Conservation (phyloP, 2,113 vertebrate genomes). For the Pheucticus melanocephalus region DNA sequence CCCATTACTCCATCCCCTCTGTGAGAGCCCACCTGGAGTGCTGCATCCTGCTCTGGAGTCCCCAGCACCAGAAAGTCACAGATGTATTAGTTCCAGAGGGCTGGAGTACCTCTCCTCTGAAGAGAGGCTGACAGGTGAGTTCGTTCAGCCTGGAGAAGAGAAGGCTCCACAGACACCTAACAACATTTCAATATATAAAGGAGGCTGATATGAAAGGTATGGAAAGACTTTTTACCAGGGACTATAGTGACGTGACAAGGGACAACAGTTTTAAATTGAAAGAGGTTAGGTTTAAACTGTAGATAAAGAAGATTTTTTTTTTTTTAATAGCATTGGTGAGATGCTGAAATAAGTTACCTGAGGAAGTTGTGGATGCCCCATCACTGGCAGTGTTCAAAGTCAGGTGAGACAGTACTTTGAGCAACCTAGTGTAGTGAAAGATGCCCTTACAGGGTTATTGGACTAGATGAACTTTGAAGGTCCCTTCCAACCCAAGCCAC, state of each 20-base stretch:
- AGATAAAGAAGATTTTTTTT: background rate
- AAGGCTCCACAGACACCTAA: background rate
- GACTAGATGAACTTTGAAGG: background rate
- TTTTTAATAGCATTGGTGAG: accelerated
- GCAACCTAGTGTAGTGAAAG: background rate
- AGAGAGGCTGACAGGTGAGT: background rate
- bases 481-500: background rate
- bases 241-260: background rate
- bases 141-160: background rate
- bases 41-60: background rate
- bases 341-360: background rate
- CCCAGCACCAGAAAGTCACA: background rate
- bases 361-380: background rate
- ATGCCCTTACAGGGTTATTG: background rate
- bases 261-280: background rate
- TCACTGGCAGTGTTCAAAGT: background rate
- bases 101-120: background rate
- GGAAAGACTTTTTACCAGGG: background rate
- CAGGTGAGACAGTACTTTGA: background rate
- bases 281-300: background rate
- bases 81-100: background rate
- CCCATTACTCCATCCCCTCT: background rate
- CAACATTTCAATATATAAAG: background rate
- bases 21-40: background rate
- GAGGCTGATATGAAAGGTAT: background rate